These are phyloP conservation scores for Noctua janthina DNA, from an alignment of 2,888 invertebrate species.

Conservation along the genomic window DNA sequence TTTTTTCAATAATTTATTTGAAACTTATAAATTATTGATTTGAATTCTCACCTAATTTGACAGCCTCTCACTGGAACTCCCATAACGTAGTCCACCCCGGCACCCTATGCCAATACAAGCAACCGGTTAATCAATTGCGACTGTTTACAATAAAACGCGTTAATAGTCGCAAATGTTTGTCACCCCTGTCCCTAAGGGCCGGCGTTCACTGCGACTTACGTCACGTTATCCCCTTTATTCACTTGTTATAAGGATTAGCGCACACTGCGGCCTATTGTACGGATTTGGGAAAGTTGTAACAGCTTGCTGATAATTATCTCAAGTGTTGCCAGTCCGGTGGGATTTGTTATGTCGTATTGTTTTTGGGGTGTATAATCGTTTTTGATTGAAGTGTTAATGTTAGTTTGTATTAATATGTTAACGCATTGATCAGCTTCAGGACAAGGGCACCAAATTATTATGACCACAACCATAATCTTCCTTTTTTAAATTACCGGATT, in stretches of 20 bases:
- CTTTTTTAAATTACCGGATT: neutral
- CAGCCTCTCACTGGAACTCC: neutral
- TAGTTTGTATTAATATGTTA: constrained; percentile 1
- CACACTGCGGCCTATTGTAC: constrained; percentile 42
- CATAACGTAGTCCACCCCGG: neutral
- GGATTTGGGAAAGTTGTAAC: constrained; percentile 51
- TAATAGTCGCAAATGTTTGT: constrained; percentile 64
- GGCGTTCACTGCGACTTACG: constrained; percentile 48
- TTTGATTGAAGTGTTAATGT: constrained; percentile 29
- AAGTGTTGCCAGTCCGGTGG: constrained; percentile 59
- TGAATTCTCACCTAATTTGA: neutral
- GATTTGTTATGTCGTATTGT: constrained; percentile 52
- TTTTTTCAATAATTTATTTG: no score
- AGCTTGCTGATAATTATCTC: constrained; percentile 65
- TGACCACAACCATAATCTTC: neutral
- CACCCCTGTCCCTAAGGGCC: constrained; percentile 58
- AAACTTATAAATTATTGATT: neutral
- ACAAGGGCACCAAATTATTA: neutral
- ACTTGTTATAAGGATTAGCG: constrained; percentile 67
- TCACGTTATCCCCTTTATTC: constrained; percentile 64
- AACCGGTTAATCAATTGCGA: constrained; percentile 61
- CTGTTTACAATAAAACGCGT: constrained; percentile 65
- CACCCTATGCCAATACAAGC: constrained; percentile 31
- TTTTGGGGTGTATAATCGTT: constrained; percentile 49
- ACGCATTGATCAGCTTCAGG: neutral